Evolutionary conservation across 1,140 invertebrate genomes (phyloP), one percentile per base, ranked within the genome.

Genomic region (Pararge aegeria): DNA sequence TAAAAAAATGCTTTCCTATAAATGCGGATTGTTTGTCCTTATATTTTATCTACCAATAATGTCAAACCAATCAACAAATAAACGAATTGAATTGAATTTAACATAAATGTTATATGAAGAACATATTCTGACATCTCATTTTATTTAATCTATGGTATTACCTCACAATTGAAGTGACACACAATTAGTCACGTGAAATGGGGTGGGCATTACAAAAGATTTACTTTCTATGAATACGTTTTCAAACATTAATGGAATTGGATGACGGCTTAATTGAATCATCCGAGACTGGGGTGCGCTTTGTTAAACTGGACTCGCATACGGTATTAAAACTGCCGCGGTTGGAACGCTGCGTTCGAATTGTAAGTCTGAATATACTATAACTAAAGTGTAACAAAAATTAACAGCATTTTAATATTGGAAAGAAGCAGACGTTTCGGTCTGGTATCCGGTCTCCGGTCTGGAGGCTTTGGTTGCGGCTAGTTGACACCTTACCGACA

Each of bases 231-330:
- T 64, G 68, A 70, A 70, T 70, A 70, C 55, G 67, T 67, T 64
- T 73, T 65, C 67, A 70, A 67, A 73, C 56, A 65, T 73, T 63
- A 73, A 73, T 73, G 62, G 62, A 67, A 67, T 73, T 64, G 61
- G 61, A 64, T 63, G 58, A 66, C 62, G 51, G 63, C 57, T 70
- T 73, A 67, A 73, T 73, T 65, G 62, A 70, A 67, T 66, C 62
- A 70, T 64, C 60, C 60, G 64, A 70, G 61, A 58, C 21, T 15
- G 18, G 34, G 29, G n/a, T 20, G 24, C 4, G 44, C 19, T 24
- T 24, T 46, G 12, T 46, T 46, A 46, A 46, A 21, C n/a, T 12
- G 44, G 4, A 21, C 12, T 21, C 1, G 10, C 44, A 46, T 18
- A 46, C 20, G 9, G 44, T 5, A 46, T n/a, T 34, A 21, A 46